These are phyloP conservation scores for Augiades crinisus DNA, from an alignment of 2,888 invertebrate species.

Conservation along the genomic window DNA sequence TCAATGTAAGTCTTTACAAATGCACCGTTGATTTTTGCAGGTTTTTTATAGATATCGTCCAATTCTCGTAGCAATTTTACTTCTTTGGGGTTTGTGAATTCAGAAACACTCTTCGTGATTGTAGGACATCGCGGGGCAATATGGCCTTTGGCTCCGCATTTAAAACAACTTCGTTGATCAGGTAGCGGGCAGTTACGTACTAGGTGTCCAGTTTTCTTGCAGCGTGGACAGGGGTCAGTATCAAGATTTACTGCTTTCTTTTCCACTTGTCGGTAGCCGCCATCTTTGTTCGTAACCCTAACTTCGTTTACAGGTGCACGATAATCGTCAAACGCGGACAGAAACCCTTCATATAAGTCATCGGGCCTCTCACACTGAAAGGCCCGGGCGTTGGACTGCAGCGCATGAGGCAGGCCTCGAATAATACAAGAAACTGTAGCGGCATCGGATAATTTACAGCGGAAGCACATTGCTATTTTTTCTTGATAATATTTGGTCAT, in stretches of 20 bases:
- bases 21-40: neutral
- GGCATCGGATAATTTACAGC: neutral
- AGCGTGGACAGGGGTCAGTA: neutral
- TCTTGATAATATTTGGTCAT: slow-evolving; percentile 43
- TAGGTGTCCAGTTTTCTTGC: neutral
- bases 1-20: neutral
- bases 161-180: neutral
- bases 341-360: slow-evolving; percentile 1
- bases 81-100: neutral
- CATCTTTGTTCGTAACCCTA: too few relatives aligned
- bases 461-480: slow-evolving; percentile 27
- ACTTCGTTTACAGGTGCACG: too few relatives aligned
- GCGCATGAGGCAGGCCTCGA: neutral
- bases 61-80: neutral
- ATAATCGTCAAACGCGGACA: neutral
- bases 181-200: neutral
- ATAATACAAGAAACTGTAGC: slow-evolving; percentile 1
- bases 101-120: neutral
- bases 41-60: neutral
- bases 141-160: neutral
- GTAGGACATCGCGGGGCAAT: neutral
- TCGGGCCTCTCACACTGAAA: neutral
- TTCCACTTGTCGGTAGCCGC: too few relatives aligned
- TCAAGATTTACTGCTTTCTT: too few relatives aligned
- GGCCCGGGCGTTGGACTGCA: neutral